Percentiles rank a stretch among this genome's conserved stretches.
Evolutionary conservation across 1,140 invertebrate genomes (phyloP).

Genomic region (Diabrotica undecimpunctata): DNA sequence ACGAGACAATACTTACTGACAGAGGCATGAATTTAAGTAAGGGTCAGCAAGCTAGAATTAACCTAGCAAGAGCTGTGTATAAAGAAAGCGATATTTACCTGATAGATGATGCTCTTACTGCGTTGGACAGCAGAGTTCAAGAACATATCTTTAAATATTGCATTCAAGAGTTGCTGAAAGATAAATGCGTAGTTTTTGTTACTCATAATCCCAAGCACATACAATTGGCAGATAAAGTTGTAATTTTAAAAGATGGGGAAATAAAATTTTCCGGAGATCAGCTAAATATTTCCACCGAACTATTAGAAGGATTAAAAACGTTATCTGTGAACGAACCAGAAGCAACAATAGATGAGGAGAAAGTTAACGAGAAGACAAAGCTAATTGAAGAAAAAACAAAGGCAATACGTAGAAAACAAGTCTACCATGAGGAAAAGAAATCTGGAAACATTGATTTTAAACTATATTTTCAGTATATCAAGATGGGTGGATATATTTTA

Average conservation of each 20-base stretch:
- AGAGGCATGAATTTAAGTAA: slow-evolving; percentile 74
- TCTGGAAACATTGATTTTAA: slow-evolving; percentile 20
- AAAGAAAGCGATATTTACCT: slow-evolving; percentile 74
- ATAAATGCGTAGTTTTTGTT: slow-evolving; percentile 69
- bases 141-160: slow-evolving; percentile 75
- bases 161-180: slow-evolving; percentile 63
- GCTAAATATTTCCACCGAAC: background rate
- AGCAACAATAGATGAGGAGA: too few species aligned
- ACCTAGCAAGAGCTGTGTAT: slow-evolving; percentile 82
- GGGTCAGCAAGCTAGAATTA: slow-evolving; percentile 87
- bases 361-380: background rate
- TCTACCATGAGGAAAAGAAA: slow-evolving; percentile 27
- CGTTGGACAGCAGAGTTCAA: slow-evolving; percentile 78
- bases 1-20: slow-evolving; percentile 80
- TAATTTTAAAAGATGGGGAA: slow-evolving; percentile 27
- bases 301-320: slow-evolving; percentile 7
- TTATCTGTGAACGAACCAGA: background rate
- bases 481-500: slow-evolving; percentile 16
- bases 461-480: slow-evolving; percentile 25
- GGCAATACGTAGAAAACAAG: slow-evolving; percentile 14
- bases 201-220: slow-evolving; percentile 63
- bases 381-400: slow-evolving; percentile 8
- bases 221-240: slow-evolving; percentile 28
- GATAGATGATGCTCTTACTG: slow-evolving; percentile 77
- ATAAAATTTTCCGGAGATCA: slow-evolving; percentile 27